Evolutionary conservation across 2,888 invertebrate genomes (phyloP).

Genomic region (Drepana falcataria): DNA sequence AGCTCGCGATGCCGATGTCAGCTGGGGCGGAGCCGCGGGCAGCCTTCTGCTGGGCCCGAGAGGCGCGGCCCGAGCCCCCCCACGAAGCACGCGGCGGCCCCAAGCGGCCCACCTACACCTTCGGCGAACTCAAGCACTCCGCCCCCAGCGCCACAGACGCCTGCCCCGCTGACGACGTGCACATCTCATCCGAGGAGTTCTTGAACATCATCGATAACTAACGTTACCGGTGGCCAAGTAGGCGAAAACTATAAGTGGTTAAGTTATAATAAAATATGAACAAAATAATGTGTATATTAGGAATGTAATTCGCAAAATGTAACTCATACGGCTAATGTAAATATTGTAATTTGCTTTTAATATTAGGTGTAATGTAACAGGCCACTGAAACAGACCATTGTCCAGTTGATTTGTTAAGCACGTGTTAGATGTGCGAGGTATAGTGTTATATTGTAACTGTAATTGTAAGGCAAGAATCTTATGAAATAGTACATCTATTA

Average conservation of each 20-base stretch:
- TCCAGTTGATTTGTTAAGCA: slow-evolving; percentile 32
- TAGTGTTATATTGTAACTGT: slow-evolving; percentile 1
- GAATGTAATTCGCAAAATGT: slow-evolving; percentile 41
- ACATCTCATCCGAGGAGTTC: slow-evolving; percentile 61
- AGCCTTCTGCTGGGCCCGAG: slow-evolving; percentile 57
- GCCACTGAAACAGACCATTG: slow-evolving; percentile 76
- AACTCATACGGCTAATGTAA: slow-evolving; percentile 61
- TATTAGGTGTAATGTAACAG: slow-evolving; percentile 59
- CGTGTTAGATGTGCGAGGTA: not conserved
- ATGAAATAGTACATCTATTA: slow-evolving; percentile 8
- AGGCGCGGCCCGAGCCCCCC: slow-evolving; percentile 33
- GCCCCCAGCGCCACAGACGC: slow-evolving; percentile 53
- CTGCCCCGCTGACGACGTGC: slow-evolving; percentile 39
- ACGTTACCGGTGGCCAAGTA: slow-evolving; percentile 27
- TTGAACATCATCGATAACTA: slow-evolving; percentile 63
- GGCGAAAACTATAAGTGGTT: slow-evolving; percentile 19
- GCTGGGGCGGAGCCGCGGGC: slow-evolving; percentile 67
- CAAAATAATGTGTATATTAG: slow-evolving; percentile 59
- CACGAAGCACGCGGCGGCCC: slow-evolving; percentile 14
- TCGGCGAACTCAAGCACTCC: slow-evolving; percentile 69
- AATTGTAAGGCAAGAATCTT: slow-evolving; percentile 6
- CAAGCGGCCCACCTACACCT: slow-evolving; percentile 46
- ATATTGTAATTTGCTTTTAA: slow-evolving; percentile 76
- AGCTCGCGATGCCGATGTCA: slow-evolving; percentile 69
- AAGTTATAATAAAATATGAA: slow-evolving; percentile 34